Evolutionary conservation across 2,888 invertebrate genomes (phyloP).

Genomic region (Gonocerus acuteangulatus): DNA sequence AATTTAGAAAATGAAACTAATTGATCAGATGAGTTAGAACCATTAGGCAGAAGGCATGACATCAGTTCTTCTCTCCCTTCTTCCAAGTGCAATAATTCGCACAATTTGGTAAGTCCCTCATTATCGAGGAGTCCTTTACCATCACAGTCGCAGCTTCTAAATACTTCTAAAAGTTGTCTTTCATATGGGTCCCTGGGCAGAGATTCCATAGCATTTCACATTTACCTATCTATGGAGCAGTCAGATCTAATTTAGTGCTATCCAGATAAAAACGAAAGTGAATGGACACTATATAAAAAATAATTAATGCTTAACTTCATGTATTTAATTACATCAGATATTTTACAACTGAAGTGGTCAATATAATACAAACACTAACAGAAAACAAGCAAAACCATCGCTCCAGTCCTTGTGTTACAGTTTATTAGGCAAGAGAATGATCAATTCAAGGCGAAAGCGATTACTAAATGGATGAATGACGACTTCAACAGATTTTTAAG

Average conservation of each 20-base stretch:
- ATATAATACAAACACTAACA: too few relatives aligned
- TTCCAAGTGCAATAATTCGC: constrained; percentile 69
- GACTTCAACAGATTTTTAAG: not conserved
- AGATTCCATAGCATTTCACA: constrained; percentile 28
- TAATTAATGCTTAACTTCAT: too few relatives aligned
- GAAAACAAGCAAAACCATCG: not conserved
- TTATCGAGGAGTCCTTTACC: constrained; percentile 60
- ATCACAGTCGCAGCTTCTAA: constrained; percentile 67
- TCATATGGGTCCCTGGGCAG: constrained; percentile 50
- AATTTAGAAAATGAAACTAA: constrained; percentile 65
- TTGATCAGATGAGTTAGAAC: constrained; percentile 9
- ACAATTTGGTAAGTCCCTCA: constrained; percentile 59
- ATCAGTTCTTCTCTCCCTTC: constrained; percentile 59
- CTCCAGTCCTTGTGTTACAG: not conserved
- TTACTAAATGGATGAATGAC: constrained; percentile 21
- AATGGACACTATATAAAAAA: too few relatives aligned
- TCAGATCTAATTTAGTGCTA: not conserved
- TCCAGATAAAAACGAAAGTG: too few relatives aligned
- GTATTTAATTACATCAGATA: too few relatives aligned
- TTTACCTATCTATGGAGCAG: not conserved
- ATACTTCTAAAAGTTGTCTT: constrained; percentile 70
- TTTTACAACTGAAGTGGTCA: too few relatives aligned
- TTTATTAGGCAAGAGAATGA: constrained; percentile 19
- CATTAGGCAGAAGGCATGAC: constrained; percentile 47
- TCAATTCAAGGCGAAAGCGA: constrained; percentile 24